These are phyloP conservation scores for Chrysopilus asiliformis DNA, from an alignment of 2,888 invertebrate species.

Conservation along the genomic window DNA sequence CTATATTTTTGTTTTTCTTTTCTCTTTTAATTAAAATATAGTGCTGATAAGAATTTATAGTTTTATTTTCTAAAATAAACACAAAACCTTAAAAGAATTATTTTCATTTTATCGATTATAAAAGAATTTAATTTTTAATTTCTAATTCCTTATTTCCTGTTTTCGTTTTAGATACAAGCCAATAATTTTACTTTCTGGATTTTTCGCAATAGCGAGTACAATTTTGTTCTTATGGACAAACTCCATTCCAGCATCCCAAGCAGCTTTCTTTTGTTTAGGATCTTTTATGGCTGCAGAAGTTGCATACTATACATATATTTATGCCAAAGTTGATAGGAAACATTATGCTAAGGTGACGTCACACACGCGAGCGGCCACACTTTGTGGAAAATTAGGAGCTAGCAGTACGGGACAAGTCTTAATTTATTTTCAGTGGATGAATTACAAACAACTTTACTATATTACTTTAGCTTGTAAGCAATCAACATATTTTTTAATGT, in stretches of 20 bases:
- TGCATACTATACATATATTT: conserved; percentile 87
- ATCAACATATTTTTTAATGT: no score
- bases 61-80: no score
- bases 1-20: no score
- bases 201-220: conserved; percentile 62
- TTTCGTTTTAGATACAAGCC: conserved; percentile 59
- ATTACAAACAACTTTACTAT: conserved; percentile 55
- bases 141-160: no score
- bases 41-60: no score
- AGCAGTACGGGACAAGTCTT: conserved; percentile 51
- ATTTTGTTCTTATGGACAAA: conserved; percentile 62
- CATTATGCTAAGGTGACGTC: conserved; percentile 62
- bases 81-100: no score
- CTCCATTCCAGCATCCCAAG: conserved; percentile 57
- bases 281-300: conserved; percentile 81
- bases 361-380: conserved; percentile 54
- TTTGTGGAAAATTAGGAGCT: conserved; percentile 54
- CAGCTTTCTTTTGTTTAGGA: conserved; percentile 59
- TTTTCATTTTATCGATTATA: no score
- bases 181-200: conserved; percentile 60
- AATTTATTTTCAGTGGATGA: conserved; percentile 42
- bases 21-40: no score
- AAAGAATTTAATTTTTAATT: no score
- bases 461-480: conserved; percentile 46
- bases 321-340: conserved; percentile 65